A percentile compares a stretch with the other conserved stretches of the same genome.
Evolutionary conservation across 2,797 vertebrate species (phyloP).

Genomic region (Oreochromis mossambicus): DNA sequence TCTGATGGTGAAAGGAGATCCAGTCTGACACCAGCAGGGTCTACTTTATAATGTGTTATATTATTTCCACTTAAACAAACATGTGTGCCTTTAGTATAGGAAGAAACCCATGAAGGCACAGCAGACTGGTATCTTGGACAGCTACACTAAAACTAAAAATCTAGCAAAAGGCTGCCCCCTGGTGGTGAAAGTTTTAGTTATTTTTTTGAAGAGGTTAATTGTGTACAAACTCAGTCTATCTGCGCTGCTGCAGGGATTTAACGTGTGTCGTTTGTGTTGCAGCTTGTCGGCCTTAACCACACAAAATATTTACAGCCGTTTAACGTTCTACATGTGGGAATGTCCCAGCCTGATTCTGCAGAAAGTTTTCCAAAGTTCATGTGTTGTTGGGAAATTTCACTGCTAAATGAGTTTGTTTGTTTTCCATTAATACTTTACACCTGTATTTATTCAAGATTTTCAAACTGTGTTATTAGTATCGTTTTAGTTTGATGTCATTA

Average conservation of each 20-base stretch:
- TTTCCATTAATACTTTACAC: not conserved
- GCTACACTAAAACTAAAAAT: rapidly evolving
- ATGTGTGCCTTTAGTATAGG: not conserved
- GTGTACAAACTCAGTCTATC: not conserved
- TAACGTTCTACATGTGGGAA: not conserved
- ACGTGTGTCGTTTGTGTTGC: not conserved
- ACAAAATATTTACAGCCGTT: not conserved
- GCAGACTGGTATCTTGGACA: not conserved
- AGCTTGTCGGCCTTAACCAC: not conserved
- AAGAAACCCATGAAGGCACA: not conserved
- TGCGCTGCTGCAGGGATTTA: not conserved
- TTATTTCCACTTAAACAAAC: not conserved
- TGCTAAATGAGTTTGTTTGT: not conserved
- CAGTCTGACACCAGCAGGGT: not conserved
- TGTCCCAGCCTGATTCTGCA: not conserved
- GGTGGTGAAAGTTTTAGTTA: not conserved
- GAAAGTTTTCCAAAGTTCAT: not conserved
- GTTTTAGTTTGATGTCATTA: not conserved
- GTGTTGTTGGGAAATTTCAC: not conserved
- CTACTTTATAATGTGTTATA: rapidly evolving
- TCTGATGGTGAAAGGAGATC: not conserved
- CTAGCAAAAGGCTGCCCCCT: not conserved
- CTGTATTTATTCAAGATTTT: not conserved
- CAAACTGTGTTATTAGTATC: not conserved
- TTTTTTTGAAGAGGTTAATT: not conserved